Conservation (phyloP, 2,888 invertebrate genomes). For the Luffia ferchaultella region DNA sequence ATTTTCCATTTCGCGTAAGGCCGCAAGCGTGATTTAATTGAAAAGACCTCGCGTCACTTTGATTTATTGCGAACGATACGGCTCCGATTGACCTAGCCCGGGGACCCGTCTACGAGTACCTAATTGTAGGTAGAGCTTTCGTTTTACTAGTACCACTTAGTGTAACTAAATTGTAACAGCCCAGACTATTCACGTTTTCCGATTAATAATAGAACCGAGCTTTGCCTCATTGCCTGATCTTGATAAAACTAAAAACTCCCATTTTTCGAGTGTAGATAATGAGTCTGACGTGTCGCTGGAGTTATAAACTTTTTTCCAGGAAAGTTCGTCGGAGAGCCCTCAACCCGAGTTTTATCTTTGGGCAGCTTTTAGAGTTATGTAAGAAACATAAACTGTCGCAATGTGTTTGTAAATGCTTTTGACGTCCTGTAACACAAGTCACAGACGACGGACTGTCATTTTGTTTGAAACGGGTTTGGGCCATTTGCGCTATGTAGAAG, state of each 20-base stretch:
- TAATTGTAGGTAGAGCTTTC: background rate
- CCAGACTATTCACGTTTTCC: too few relatives aligned
- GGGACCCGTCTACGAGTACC: background rate
- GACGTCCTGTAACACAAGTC: too few relatives aligned
- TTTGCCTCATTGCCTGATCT: background rate
- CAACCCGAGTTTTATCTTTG: conserved; percentile 4
- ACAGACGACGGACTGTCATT: too few relatives aligned
- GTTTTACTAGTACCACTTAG: background rate
- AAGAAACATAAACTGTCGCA: background rate
- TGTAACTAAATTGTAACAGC: background rate
- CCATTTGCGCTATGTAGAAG: too few relatives aligned
- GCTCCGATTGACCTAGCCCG: conserved; percentile 3
- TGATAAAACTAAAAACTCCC: conserved; percentile 6
- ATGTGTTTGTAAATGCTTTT: too few relatives aligned
- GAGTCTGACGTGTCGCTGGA: conserved; percentile 5
- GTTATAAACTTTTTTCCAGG: conserved; percentile 5
- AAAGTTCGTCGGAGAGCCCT: background rate
- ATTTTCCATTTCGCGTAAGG: conserved; percentile 16
- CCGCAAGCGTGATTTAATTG: conserved; percentile 30
- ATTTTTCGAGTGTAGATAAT: conserved; percentile 2
- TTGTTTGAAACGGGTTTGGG: too few relatives aligned
- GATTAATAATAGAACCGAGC: background rate
- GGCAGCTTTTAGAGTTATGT: conserved; percentile 1
- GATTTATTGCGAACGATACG: conserved; percentile 21
- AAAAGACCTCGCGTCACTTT: conserved; percentile 29